A percentile compares a stretch with the other conserved stretches of the same genome.
These are phyloP conservation scores for Zenarchopterus dispar DNA, from an alignment of 2,797 vertebrate species.

Conservation along the genomic window DNA sequence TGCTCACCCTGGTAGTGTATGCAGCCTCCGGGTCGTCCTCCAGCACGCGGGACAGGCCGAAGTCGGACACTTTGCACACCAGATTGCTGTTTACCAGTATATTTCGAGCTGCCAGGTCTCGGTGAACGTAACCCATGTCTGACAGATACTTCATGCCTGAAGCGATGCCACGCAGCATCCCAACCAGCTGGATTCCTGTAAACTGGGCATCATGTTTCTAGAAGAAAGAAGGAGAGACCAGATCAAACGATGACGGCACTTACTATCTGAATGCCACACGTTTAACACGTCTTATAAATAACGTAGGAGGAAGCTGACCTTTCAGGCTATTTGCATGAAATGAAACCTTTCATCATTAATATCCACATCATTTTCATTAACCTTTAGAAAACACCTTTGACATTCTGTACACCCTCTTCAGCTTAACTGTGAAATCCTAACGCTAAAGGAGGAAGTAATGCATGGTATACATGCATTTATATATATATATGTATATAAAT, in stretches of 20 bases:
- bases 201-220: constrained; percentile 98
- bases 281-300: constrained; percentile 22
- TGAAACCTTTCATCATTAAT: constrained; percentile 33
- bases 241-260: neutral
- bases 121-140: constrained; percentile 97
- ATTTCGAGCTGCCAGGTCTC: constrained; percentile 94
- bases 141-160: constrained; percentile 98
- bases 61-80: constrained; percentile 97
- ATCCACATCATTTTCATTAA: constrained; percentile 58
- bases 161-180: constrained; percentile 96
- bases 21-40: constrained; percentile 97
- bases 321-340: constrained; percentile 56
- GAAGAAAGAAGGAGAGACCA: constrained; percentile 15
- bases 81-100: constrained; percentile 97
- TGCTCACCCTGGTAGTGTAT: constrained; percentile 93
- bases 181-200: constrained; percentile 96
- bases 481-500: too few relatives aligned
- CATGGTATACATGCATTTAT: too few relatives aligned
- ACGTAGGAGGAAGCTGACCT: constrained; percentile 49
- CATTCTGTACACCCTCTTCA: constrained; percentile 43
- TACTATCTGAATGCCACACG: constrained; percentile 4
- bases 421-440: constrained; percentile 47
- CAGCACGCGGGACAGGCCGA: constrained; percentile 92
- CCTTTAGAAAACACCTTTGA: constrained; percentile 66
- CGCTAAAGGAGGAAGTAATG: constrained; percentile 7